A percentile compares a stretch with the other conserved stretches of the same genome.
Conservation (phyloP, 1,140 invertebrate genomes). For the Drosophila lowei region DNA sequence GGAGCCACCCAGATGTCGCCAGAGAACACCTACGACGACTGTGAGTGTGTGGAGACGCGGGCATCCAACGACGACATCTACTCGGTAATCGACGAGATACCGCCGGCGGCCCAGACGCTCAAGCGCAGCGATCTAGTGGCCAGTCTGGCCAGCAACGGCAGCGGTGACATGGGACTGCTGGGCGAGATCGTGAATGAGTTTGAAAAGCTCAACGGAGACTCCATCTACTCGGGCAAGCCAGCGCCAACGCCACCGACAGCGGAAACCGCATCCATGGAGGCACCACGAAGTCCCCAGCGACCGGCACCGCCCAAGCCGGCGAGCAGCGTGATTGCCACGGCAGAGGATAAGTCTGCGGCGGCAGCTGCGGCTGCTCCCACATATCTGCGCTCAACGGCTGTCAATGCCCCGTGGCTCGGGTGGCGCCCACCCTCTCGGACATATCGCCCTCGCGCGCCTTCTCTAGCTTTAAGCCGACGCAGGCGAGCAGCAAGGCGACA, state of each 20-base stretch:
- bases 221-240: conserved; percentile 90
- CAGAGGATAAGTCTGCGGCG: conserved; percentile 22
- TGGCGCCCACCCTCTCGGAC: conserved; percentile 86
- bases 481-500: conserved; percentile 26
- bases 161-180: conserved; percentile 88
- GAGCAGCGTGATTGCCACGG: conserved; percentile 33
- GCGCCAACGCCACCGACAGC: conserved; percentile 81
- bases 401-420: conserved; percentile 87
- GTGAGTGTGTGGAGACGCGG: conserved; percentile 86
- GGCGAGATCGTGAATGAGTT: conserved; percentile 94
- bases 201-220: conserved; percentile 90
- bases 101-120: conserved; percentile 76
- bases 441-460: conserved; percentile 70
- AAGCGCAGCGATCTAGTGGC: conserved; percentile 76
- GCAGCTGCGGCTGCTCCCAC: conserved; percentile 84
- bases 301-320: conserved; percentile 79
- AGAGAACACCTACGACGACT: conserved; percentile 89
- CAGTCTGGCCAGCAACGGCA: conserved; percentile 82
- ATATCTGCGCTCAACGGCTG: conserved; percentile 88
- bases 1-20: conserved; percentile 82
- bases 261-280: conserved; percentile 50
- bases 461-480: conserved; percentile 77
- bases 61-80: conserved; percentile 91
- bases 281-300: conserved; percentile 55
- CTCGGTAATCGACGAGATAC: conserved; percentile 91